phyloP scores from a whole-genome alignment of 1,140 invertebrate species.

The Drosophila varians region DNA sequence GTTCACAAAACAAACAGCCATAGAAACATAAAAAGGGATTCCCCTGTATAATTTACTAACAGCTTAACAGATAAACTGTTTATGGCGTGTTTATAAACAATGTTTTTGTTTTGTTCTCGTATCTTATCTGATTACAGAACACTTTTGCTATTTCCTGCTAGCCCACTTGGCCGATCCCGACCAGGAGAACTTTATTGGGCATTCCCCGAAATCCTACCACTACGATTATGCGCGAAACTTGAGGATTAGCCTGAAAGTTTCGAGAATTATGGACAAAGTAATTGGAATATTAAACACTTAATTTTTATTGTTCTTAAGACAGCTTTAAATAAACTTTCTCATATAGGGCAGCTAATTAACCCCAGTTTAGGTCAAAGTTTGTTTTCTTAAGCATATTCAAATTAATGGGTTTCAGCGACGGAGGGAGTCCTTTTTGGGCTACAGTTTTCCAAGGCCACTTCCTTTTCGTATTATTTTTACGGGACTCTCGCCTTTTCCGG shows the following conservation, averaged over 20 bases:
- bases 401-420: constrained; percentile 48
- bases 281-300: constrained; percentile 47
- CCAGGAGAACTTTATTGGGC: constrained; percentile 64
- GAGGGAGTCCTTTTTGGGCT: constrained; percentile 33
- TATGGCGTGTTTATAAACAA: neutral
- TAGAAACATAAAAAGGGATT: neutral
- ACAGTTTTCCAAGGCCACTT: constrained; percentile 23
- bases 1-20: neutral
- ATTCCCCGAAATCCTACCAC: constrained; percentile 68
- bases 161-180: constrained; percentile 71
- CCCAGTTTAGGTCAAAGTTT: constrained; percentile 41
- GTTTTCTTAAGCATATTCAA: constrained; percentile 25
- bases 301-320: constrained; percentile 11
- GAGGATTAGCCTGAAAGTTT: constrained; percentile 66
- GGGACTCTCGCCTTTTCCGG: constrained; percentile 12
- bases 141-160: constrained; percentile 75
- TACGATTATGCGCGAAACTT: constrained; percentile 69
- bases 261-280: constrained; percentile 71
- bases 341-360: constrained; percentile 9
- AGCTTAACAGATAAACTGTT: too few species aligned
- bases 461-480: constrained; percentile 1
- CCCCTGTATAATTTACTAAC: too few species aligned
- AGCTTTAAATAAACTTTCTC: constrained; percentile 12
- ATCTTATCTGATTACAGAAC: constrained; percentile 48
- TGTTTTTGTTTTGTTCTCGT: too few species aligned